Conservation (phyloP, 1,140 invertebrate genomes). For the Streblospio benedicti region DNA sequence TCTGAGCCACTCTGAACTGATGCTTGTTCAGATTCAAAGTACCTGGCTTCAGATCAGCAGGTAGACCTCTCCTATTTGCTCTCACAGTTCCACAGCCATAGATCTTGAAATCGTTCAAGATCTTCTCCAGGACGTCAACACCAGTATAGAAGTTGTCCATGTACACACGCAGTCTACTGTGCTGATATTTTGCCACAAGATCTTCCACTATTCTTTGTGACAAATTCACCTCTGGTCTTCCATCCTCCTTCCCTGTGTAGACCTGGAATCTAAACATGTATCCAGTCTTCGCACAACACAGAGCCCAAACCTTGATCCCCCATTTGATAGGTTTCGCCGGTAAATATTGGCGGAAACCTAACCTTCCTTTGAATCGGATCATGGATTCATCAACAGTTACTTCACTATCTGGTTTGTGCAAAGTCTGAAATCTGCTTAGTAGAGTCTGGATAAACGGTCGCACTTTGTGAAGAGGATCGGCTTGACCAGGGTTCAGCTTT, state of each 20-base stretch:
- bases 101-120: background rate
- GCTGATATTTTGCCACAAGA: background rate
- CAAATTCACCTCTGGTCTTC: background rate
- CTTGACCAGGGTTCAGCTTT: too few relatives aligned
- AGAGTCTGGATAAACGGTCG: too few relatives aligned
- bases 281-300: constrained; percentile 11
- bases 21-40: background rate
- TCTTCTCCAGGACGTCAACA: background rate
- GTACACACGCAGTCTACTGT: background rate
- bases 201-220: background rate
- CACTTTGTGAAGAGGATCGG: too few relatives aligned
- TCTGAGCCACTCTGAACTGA: background rate
- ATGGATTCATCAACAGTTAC: constrained; percentile 17
- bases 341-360: constrained; percentile 16
- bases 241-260: background rate
- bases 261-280: constrained; percentile 2
- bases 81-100: background rate
- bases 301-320: constrained; percentile 17
- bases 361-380: constrained; percentile 13
- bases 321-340: constrained; percentile 17
- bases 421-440: too few relatives aligned
- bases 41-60: background rate
- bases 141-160: constrained; percentile 1
- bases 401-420: constrained; percentile 2
- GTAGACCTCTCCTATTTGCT: background rate